Base-by-base conservation (phyloP, 2,797 vertebrate species). In the Acanthopagrus latus region DNA sequence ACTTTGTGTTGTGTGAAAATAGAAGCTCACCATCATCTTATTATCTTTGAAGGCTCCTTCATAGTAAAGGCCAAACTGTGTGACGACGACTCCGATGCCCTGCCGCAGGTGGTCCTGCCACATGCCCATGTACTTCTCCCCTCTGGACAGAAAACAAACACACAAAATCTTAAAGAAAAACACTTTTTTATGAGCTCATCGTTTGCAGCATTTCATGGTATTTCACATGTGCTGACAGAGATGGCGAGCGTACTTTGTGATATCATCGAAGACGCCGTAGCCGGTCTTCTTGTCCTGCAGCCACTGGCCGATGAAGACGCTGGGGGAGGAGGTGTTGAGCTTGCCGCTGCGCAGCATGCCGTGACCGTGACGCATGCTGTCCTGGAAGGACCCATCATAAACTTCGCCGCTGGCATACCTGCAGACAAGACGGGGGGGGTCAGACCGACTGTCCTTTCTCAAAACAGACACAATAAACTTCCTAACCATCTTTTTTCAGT, bases 301-400 rank as follows among this genome's bases (percentile, higher is more conserved):
- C 98, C 98, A 99, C 48, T 97, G 98, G 62, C 98, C 98, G 67
- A 99, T 99, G 93, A 99, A 99, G 92, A 99, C 98, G 41, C 97
- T 99, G 69, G 98, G 97, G 18, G 97, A 98, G 25, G 96, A 96
- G 13, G 97, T 98, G 80, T 97, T 99, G 71, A 98, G 92, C 79
- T 97, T 98, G 72, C 98, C 98, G 5, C 95, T 99, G 76, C 98
- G 97, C 48, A 98, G 94, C 88, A 99, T 95, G 27, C 98, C 98
- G 1, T 99, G 98, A 3, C 98, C 98, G 0, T 99, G 97, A 0
- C 98, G 96, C 96, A 96, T 93, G 78, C 97, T 97, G 58, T 99
- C 97, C 92, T 97, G 97, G 85, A 99, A 99, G 67, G 94, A 97
- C 1, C 98, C 98, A 29, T 99, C 97, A 23, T 98, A 99, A n/a